Conservation (phyloP, 2,888 invertebrate genomes). For the Podotricha telesiphe region DNA sequence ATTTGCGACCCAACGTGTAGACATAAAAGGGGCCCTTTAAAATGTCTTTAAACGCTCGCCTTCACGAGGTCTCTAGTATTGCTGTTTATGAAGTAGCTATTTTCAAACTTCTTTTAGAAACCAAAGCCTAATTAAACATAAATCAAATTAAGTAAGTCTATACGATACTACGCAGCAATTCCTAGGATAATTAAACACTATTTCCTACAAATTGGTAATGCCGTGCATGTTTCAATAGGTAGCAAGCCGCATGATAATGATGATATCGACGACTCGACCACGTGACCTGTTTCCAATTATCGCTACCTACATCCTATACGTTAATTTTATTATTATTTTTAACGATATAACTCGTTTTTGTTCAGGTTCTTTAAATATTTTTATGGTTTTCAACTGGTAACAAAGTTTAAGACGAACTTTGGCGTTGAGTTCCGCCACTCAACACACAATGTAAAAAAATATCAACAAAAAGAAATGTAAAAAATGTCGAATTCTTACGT, state of each 20-base stretch:
- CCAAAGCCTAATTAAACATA: not conserved
- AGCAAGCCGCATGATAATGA: slow-evolving; percentile 17
- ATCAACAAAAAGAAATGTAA: too few relatives aligned
- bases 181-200: slow-evolving; percentile 10
- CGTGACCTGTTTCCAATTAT: slow-evolving; percentile 61
- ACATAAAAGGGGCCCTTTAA: too few relatives aligned
- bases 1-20: too few relatives aligned
- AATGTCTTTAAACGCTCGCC: too few relatives aligned
- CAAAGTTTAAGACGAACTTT: too few relatives aligned
- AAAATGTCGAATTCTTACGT: too few relatives aligned
- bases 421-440: too few relatives aligned
- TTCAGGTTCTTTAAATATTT: not conserved
- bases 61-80: too few relatives aligned
- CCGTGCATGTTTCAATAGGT: slow-evolving; percentile 11
- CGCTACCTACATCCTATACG: slow-evolving; percentile 52
- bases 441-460: too few relatives aligned
- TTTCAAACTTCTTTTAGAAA: not conserved
- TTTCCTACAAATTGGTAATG: slow-evolving; percentile 23
- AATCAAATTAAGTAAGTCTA: not conserved
- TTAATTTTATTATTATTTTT: slow-evolving; percentile 20
- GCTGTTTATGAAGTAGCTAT: too few relatives aligned
- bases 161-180: not conserved
- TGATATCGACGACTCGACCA: slow-evolving; percentile 30
- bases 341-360: not conserved
- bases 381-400: too few relatives aligned